phyloP scores from a whole-genome alignment of 1,140 invertebrate genomes.

The Idris sp. region DNA sequence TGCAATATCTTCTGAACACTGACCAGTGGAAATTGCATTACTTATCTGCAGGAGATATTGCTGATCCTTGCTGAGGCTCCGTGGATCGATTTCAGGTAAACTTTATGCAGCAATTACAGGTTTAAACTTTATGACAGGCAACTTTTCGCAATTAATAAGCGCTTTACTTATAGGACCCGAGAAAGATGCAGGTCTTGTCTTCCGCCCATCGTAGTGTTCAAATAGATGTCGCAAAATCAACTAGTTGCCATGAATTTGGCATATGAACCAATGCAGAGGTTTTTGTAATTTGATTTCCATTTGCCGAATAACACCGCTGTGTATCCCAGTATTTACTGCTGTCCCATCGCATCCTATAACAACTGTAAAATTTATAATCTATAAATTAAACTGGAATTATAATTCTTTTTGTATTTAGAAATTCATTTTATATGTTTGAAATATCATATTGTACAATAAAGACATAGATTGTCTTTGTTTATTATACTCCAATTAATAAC shows the following conservation, averaged over 20 bases:
- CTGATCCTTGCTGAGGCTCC: slow-evolving; percentile 46
- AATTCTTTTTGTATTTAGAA: neutral
- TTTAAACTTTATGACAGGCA: slow-evolving; percentile 45
- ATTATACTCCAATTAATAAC: no score
- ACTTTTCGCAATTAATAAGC: slow-evolving; percentile 45
- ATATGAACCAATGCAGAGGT: slow-evolving; percentile 63
- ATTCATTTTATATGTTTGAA: no score
- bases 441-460: no score
- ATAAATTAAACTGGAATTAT: no score
- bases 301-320: slow-evolving; percentile 58
- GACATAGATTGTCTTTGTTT: no score
- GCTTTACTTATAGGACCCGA: slow-evolving; percentile 54
- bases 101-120: slow-evolving; percentile 37
- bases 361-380: slow-evolving; percentile 31
- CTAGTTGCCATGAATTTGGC: slow-evolving; percentile 66
- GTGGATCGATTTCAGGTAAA: no score
- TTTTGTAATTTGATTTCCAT: slow-evolving; percentile 46
- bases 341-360: slow-evolving; percentile 68
- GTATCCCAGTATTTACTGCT: slow-evolving; percentile 63
- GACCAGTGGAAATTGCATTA: neutral
- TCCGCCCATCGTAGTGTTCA: slow-evolving; percentile 60
- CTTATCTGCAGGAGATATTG: slow-evolving; percentile 1
- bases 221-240: slow-evolving; percentile 66
- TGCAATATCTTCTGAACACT: neutral
- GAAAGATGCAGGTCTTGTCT: slow-evolving; percentile 59